phyloP scores from a whole-genome alignment of 2,797 vertebrate genomes.

The Microchirus variegatus region DNA sequence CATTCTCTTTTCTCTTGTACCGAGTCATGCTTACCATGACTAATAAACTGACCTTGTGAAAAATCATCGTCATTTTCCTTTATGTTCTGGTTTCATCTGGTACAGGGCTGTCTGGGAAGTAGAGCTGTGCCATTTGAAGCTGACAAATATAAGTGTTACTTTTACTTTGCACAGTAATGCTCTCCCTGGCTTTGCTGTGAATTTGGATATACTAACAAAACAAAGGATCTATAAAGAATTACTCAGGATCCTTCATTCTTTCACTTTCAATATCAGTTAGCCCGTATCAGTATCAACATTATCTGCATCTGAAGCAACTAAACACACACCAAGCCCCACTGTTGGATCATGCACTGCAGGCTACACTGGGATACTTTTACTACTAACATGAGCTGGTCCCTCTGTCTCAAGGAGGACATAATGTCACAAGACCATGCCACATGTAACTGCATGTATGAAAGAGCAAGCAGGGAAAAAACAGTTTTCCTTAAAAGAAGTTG shows the following conservation, averaged over 20 bases:
- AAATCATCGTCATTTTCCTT: neutral
- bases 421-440: slow-evolving; percentile 19
- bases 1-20: too few species aligned
- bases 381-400: slow-evolving; percentile 29
- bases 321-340: slow-evolving; percentile 1
- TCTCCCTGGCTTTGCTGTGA: neutral
- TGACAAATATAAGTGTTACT: neutral
- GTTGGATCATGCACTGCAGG: slow-evolving; percentile 14
- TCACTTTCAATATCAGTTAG: neutral
- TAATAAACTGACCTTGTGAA: neutral
- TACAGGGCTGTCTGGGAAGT: neutral
- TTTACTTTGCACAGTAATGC: neutral
- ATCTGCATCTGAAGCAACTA: slow-evolving; percentile 10
- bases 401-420: slow-evolving; percentile 28
- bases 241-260: neutral
- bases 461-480: slow-evolving; percentile 41
- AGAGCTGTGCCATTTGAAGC: neutral
- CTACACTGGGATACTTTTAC: slow-evolving; percentile 17
- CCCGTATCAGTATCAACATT: neutral
- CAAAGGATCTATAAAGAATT: too few species aligned
- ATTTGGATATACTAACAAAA: neutral
- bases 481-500: slow-evolving; percentile 38
- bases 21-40: too few species aligned
- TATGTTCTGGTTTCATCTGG: neutral
- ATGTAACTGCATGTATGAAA: slow-evolving; percentile 23